Evolutionary conservation across 2,113 vertebrate genomes (phyloP).

Genomic region (Thryonomys swinderianus): DNA sequence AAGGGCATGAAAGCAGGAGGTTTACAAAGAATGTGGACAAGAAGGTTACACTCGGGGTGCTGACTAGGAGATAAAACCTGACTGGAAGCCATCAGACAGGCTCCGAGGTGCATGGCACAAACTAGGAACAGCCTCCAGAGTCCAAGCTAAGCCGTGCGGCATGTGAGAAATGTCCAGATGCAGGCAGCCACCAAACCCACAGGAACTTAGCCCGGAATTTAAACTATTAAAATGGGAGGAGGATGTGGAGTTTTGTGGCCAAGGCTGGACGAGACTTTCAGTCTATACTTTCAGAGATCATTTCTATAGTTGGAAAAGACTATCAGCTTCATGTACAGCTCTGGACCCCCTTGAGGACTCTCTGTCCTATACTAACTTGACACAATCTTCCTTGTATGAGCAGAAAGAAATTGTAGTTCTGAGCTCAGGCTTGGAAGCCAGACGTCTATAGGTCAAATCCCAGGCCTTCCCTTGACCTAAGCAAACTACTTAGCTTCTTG

Average conservation of each 20-base stretch:
- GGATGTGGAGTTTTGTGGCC: not conserved
- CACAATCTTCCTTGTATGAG: fast-evolving
- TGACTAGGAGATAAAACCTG: not conserved
- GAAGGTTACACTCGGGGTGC: not conserved
- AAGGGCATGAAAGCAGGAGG: not conserved
- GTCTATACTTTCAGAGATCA: no score
- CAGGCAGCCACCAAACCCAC: not conserved
- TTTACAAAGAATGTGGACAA: not conserved
- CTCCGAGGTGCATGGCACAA: not conserved
- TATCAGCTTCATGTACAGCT: not conserved
- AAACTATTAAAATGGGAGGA: not conserved
- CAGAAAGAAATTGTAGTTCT: not conserved
- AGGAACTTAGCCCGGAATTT: not conserved
- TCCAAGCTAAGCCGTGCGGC: fast-evolving
- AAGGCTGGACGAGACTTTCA: not conserved
- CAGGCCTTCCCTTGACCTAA: not conserved
- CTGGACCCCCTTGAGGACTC: fast-evolving
- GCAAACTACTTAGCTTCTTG: not conserved
- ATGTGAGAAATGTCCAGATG: fast-evolving
- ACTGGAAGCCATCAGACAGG: not conserved
- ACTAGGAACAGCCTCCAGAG: no score
- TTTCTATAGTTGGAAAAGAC: not conserved
- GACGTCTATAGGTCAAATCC: not conserved
- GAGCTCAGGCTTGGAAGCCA: not conserved
- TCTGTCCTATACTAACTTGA: not conserved